phyloP scores from a whole-genome alignment of 2,888 invertebrate genomes.

The Parasteatoda lunata region DNA sequence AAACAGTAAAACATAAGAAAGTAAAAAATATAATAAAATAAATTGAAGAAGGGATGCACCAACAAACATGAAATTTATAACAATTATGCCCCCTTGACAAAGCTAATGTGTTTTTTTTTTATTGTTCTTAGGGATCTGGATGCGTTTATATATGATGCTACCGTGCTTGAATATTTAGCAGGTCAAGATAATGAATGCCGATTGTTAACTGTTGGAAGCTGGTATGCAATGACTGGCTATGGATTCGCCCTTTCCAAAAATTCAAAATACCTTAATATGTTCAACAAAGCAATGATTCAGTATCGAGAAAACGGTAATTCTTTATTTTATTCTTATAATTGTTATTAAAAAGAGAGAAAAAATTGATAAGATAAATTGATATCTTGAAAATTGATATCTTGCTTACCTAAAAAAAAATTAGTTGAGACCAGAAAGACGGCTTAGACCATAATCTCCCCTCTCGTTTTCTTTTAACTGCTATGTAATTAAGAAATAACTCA shows the following conservation, averaged over 20 bases:
- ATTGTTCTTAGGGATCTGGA: constrained; percentile 83
- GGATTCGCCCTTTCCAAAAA: constrained; percentile 96
- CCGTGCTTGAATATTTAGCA: constrained; percentile 96
- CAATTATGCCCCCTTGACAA: too few relatives aligned
- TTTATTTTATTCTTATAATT: background rate
- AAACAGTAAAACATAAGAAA: too few relatives aligned
- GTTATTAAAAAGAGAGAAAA: background rate
- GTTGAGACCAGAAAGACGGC: background rate
- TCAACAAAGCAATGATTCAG: constrained; percentile 90
- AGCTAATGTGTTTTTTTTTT: too few relatives aligned
- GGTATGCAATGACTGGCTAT: constrained; percentile 99
- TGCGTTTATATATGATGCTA: constrained; percentile 98
- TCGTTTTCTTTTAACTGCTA: background rate
- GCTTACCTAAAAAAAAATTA: background rate
- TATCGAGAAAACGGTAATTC: constrained; percentile 87
- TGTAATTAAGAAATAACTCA: too few relatives aligned
- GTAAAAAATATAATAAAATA: too few relatives aligned
- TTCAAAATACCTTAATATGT: constrained; percentile 93
- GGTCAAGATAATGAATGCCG: constrained; percentile 94
- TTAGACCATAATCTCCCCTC: background rate
- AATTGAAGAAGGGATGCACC: too few relatives aligned
- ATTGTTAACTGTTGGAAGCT: constrained; percentile 80
- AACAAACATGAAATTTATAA: too few relatives aligned
- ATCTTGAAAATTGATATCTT: background rate
- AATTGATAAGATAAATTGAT: background rate